Conservation (phyloP, 1,140 invertebrate genomes). For the Drosophila yakuba region DNA sequence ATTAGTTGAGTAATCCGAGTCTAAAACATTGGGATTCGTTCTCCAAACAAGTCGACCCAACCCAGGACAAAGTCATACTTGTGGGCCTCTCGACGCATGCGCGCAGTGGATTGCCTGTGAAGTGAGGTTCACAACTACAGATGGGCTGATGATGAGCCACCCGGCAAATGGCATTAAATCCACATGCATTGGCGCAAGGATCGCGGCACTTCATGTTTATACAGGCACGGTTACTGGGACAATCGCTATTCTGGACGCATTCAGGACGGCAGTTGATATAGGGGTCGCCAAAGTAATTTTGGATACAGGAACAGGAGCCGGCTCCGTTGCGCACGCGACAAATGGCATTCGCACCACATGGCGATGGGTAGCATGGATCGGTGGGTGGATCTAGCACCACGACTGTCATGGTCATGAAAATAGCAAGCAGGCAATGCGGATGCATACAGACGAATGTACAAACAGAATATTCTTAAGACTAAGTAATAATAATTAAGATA, state of each 20-base stretch:
- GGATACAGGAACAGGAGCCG: slow-evolving; percentile 91
- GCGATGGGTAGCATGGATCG: slow-evolving; percentile 92
- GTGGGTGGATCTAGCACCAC: slow-evolving; percentile 76
- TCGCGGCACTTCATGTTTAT: slow-evolving; percentile 93
- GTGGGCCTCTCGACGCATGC: slow-evolving; percentile 88
- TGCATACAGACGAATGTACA: slow-evolving; percentile 51
- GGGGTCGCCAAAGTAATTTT: slow-evolving; percentile 93
- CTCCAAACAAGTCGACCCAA: slow-evolving; percentile 9
- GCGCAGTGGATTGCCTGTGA: slow-evolving; percentile 90
- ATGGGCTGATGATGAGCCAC: slow-evolving; percentile 93
- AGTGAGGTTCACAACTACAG: slow-evolving; percentile 91
- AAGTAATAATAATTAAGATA: slow-evolving; percentile 27
- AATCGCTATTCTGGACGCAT: slow-evolving; percentile 93
- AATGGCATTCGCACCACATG: slow-evolving; percentile 92
- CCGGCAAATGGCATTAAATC: slow-evolving; percentile 92
- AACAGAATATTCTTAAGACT: slow-evolving; percentile 46
- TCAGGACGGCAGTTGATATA: slow-evolving; percentile 92
- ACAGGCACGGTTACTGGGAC: slow-evolving; percentile 90
- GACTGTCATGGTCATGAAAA: slow-evolving; percentile 65
- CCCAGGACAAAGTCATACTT: slow-evolving; percentile 86
- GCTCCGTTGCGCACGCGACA: slow-evolving; percentile 91
- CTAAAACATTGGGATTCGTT: background rate
- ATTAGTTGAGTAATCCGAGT: background rate
- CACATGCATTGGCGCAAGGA: slow-evolving; percentile 92
- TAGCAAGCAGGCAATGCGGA: slow-evolving; percentile 59